Base-by-base conservation (phyloP, 2,888 invertebrate species). In the Cephus rjabovi region DNA sequence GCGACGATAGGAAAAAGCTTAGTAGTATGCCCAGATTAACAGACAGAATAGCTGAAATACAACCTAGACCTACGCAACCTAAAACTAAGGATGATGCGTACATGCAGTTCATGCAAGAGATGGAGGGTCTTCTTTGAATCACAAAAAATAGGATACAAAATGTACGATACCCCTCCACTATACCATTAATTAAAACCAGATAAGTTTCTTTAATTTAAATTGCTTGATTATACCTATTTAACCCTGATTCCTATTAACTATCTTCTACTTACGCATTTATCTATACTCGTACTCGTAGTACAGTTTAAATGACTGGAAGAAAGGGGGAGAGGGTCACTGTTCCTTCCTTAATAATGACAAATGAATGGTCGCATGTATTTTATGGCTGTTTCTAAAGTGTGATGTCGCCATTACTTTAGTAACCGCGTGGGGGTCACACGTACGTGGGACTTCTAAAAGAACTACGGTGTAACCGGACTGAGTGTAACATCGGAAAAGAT, bases 81-180 rank as follows among this genome's bases (percentile, higher is more conserved):
- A 92, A 92, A 82, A 98, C 97, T 79, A 99, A 99, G 91, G 99
- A 99, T 90, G 99, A 99, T 90, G 99, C 99, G 15, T 99, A 99
- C 89, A 96, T 98, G 93, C 97, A 98, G 91, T 99, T 99, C 91
- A 99, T 99, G 98, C 96, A 96, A 91, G 99, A 99, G 93, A 98
- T 99, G 98, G 96, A 98, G 90, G 98, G 97, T 75, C 93, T 99
- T 37, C 93, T 99, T 90, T 98, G 91, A 92, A 68, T 90, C 6
- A 56, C 23, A 23, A 56, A 23, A 56, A 23, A 23, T 56, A 56
- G 56, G 23, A 56, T 6, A 23, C 9, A 56, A 56, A 23, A 56
- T 56, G 56, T 56, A 56, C 9, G 9, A 56, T 56, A 56, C 23
- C 23, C 2, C 56, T 56, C 23, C 23, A 23, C 23, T 56, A 4